Evolutionary conservation across 1,140 invertebrate species (phyloP), one percentile per base, ranked within the genome.

Genomic region (Drosophila trapezifrons): DNA sequence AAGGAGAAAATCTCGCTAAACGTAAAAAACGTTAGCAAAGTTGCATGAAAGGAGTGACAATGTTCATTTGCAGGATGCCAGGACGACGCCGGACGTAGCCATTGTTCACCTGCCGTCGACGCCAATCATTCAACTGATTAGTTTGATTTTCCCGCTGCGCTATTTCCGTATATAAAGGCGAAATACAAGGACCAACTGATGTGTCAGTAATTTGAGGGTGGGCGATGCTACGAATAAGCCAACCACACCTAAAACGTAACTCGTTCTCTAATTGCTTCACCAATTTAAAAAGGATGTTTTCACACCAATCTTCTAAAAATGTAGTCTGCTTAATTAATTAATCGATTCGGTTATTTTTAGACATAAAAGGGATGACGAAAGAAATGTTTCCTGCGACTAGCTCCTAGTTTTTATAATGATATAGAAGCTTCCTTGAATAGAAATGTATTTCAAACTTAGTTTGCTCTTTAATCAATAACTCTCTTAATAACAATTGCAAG

Each of bases 121-220:
- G 84, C 73, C 84, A 87, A 87, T 87, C 84, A 84, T 84, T 84
- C 85, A 87, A 84, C 84, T 87, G 84, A 89, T 87, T 87, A 87
- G 80, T 89, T 87, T 87, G 73, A 89, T 87, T 87, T 84, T 64
- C 72, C 59, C 76, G 79, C 47, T 77, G 64, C 76, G 83, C 79
- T 83, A 82, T 86, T 86, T 87, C 83, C 76, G 82, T 82, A 76
- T 60, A 82, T 76, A 82, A 79, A 62, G 64, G 40, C 57, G 32
- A 64, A 64, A 46, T 62, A 80, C 64, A 71, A 82, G 70, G 66
- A 77, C 60, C 72, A 67, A 86, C 69, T 86, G 82, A 64, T 76
- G 82, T 86, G 82, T 69, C 78, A 86, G 70, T 86, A 86, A 86
- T 86, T 86, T 63, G 76, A 20, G 20, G 27, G 20, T 9, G 32